Evolutionary conservation across 2,113 vertebrate genomes (phyloP).

Genomic region (Crotalus tigris): DNA sequence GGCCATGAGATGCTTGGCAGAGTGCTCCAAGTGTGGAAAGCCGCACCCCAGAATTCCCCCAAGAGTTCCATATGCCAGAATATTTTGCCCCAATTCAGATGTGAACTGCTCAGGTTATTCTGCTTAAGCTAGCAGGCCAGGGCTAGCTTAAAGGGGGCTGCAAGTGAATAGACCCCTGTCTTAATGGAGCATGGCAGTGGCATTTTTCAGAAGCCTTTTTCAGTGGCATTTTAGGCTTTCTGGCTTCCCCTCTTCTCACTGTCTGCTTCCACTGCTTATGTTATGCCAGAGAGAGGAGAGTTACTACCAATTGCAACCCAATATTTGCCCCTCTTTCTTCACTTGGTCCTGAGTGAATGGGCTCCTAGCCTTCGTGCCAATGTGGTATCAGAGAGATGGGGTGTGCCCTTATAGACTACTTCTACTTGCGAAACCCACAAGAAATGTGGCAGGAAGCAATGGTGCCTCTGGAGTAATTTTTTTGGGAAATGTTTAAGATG

Average conservation of each 20-base stretch:
- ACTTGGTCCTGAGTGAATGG: neutral
- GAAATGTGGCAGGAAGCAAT: neutral
- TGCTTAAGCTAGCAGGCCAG: neutral
- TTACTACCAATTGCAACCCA: neutral
- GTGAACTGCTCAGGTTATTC: neutral
- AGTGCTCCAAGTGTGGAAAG: fast-evolving
- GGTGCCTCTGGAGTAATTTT: neutral
- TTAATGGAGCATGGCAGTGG: neutral
- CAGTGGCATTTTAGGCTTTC: neutral
- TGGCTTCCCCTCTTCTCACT: neutral
- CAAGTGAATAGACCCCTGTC: neutral
- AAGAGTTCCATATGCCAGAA: neutral
- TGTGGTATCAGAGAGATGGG: neutral
- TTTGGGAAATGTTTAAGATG: too few species aligned
- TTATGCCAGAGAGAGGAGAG: neutral
- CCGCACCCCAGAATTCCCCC: neutral
- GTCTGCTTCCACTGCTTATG: neutral
- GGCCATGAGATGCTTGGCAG: fast-evolving
- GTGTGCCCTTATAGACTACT: neutral
- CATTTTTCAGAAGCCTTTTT: neutral
- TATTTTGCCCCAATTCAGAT: fast-evolving
- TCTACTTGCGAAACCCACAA: neutral
- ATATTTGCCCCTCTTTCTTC: neutral
- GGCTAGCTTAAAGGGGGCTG: neutral
- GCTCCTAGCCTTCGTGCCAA: neutral